A percentile compares a stretch with the other conserved stretches of the same genome.
Evolutionary conservation across 2,113 vertebrate species (phyloP).

Genomic region (Riparia riparia): DNA sequence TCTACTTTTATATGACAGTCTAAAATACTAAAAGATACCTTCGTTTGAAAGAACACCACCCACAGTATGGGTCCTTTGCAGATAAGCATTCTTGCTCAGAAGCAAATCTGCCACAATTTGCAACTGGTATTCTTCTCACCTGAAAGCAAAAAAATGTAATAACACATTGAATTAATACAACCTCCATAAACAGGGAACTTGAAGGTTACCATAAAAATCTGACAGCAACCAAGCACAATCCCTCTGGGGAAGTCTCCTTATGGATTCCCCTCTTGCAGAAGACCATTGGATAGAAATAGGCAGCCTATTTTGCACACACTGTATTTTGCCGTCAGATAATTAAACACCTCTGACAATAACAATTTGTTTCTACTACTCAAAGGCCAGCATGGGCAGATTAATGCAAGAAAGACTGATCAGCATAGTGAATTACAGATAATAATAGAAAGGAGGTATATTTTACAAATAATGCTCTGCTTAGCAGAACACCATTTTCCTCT

Average conservation of each 20-base stretch:
- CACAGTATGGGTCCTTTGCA: conserved; percentile 88
- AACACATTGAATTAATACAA: conserved; percentile 7
- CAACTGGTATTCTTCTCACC: conserved; percentile 84
- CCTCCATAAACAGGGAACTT: neutral
- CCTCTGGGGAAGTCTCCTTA: conserved; percentile 24
- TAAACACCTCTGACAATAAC: conserved; percentile 34
- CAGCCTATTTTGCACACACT: conserved; percentile 7
- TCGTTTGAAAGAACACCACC: conserved; percentile 83
- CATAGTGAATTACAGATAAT: conserved; percentile 6
- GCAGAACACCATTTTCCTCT: conserved; percentile 23
- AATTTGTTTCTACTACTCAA: conserved; percentile 42
- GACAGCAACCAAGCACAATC: conserved; percentile 14
- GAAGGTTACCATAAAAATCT: conserved; percentile 13
- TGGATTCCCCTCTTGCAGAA: conserved; percentile 49
- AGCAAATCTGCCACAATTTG: conserved; percentile 76
- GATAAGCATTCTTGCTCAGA: conserved; percentile 80
- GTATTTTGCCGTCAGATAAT: conserved; percentile 40
- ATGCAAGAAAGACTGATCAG: conserved; percentile 36
- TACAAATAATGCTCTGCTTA: conserved; percentile 35
- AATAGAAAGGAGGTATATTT: conserved; percentile 6
- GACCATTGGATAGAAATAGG: conserved; percentile 58
- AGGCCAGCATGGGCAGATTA: conserved; percentile 55
- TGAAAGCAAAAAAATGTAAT: conserved; percentile 68
- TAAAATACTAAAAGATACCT: conserved; percentile 73
- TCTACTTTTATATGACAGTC: neutral